Base-by-base conservation (phyloP, 1,140 invertebrate species). In the Danaus melanippus region DNA sequence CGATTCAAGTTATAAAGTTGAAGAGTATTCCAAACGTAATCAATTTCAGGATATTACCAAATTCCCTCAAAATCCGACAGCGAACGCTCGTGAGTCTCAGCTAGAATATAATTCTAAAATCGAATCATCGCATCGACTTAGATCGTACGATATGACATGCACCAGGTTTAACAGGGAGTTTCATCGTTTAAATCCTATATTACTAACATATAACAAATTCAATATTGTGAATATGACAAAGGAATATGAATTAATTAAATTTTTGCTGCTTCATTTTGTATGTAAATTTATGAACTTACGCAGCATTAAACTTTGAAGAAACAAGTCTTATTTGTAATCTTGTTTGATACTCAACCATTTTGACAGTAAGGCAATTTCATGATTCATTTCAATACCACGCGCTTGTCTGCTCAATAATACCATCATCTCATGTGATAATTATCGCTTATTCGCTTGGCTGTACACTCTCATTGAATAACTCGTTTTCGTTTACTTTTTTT, bases 41-140 rank as follows among this genome's bases (percentile, higher is more conserved):
- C 58, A 64, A 54, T 54, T 54, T 11, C 58, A 64, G 62, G 62
- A 64, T 60, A 64, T 64, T 64, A 64, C 56, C 32, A 50, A 63
- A 62, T 62, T 58, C 57, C 50, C 52, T 52, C 51, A 60, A 58
- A 64, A 60, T 60, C 52, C 54, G 57, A 43, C 44, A 48, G 43
- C 9, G 42, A 43, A 50, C 43, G 58, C 42, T 55, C 45, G 51
- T 46, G 44, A 46, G 40, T 58, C 51, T 50, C 58, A 55, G 47
- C 47, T 47, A 60, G 52, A 51, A 58, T 60, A 57, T 55, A 47
- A 62, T 62, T 62, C 48, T 32, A 52, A 60, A 64, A 64, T 60
- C 48, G 52, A 60, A 60, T 64, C 50, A 59, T 46, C 21, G 12
- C 21, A 42, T 45, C 12, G 43, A 43, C 57, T 59, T 54, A 54